Base-by-base conservation (phyloP, 2,888 invertebrate species). In the Dicyrtomina minuta region DNA sequence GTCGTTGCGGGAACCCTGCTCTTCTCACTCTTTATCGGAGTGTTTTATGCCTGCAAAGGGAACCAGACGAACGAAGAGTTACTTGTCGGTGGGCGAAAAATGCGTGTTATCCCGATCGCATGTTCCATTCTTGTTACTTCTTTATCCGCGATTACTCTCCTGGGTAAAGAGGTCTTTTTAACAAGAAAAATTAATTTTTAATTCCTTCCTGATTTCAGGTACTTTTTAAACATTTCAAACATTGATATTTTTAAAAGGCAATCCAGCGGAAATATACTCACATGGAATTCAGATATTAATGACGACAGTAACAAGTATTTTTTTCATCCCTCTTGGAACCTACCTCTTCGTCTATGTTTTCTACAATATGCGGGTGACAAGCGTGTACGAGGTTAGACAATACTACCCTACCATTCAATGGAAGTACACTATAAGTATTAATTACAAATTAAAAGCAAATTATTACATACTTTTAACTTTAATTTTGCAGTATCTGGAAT, bases 291-390 rank as follows among this genome's bases (percentile, higher is more conserved):
- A 76, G 56, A 75, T 78, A 17, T 78, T 75, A 22, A 72, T 70
- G 70, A 74, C 60, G 53, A 70, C 74, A 4, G 58, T 78, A 1
- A 66, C 66, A 12, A 70, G 68, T 49, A 46, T 75, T 0, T 22
- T 72, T 8, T 59, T 72, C 33, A 72, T 76, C 8, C 76, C 76
- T 6, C 53, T 74, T 22, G 72, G 73, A 17, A 68, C 73, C 17
- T 78, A 75, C 58, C 75, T 78, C 44, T 75, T 77, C 60, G 74
- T 78, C 73, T 66, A 70, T 10, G 70, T 77, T 1, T 76, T 78
- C 53, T 78, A 75, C 70, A 62, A 74, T 55, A 74, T 78, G 76
- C 70, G 75, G 41, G 67, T 78, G 6, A 78, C 78, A 3, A 77
- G 77, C 55, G 76, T 77, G 0, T 77, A 76, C 33, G 76, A 77